A percentile compares a stretch with the other conserved stretches of the same genome.
Evolutionary conservation across 23 tunicate species (phyloP).

Genomic region (Diplosoma virens): DNA sequence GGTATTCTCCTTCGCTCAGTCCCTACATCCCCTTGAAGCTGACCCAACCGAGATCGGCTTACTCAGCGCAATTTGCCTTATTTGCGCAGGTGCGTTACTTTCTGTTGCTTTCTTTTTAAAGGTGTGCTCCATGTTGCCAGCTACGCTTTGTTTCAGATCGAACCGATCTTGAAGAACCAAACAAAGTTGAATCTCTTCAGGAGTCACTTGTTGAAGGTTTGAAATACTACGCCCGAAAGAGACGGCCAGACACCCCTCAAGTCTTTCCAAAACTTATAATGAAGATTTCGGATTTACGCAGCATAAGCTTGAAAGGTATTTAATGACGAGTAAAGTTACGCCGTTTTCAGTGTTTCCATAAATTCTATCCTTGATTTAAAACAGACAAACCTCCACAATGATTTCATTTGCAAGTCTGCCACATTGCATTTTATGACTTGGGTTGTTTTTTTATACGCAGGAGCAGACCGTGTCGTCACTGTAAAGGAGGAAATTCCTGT

Average conservation of each 20-base stretch:
- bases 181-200: constrained; percentile 83
- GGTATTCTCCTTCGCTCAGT: constrained; percentile 89
- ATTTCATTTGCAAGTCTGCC: no score
- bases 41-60: constrained; percentile 90
- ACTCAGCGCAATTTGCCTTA: constrained; percentile 87
- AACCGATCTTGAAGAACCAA: constrained; percentile 88
- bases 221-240: constrained; percentile 81
- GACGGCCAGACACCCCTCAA: constrained; percentile 77
- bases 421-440: no score
- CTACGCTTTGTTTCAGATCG: constrained; percentile 55
- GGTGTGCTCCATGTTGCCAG: background rate
- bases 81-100: constrained; percentile 63
- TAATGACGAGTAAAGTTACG: background rate
- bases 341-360: background rate
- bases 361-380: no score
- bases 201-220: constrained; percentile 85
- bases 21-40: constrained; percentile 80
- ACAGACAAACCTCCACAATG: no score
- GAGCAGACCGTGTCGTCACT: constrained; percentile 80
- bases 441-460: no score
- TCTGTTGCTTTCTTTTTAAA: background rate
- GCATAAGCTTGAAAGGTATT: constrained; percentile 64
- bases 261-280: constrained; percentile 85
- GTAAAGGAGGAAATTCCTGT: constrained; percentile 65
- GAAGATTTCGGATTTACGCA: constrained; percentile 83